Evolutionary conservation across 2,797 vertebrate species (phyloP), one percentile per base, ranked within the genome.

Genomic region (Peromyscus eremicus): DNA sequence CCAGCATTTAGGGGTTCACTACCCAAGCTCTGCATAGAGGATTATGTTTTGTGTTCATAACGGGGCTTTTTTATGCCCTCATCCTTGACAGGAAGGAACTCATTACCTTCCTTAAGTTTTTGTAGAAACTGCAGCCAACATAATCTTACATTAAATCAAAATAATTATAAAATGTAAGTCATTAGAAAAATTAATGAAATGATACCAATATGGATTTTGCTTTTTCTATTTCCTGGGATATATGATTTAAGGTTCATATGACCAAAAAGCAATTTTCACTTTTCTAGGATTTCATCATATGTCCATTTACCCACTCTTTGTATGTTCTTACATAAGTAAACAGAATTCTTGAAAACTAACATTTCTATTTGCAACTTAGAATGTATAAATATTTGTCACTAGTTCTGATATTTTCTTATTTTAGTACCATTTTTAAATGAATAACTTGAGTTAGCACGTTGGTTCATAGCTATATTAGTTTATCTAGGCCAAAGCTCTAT

Each of bases 221-320:
- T 90, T 88, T 1, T 37, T 80, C 7, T 79, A 46, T 83, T 1
- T 68, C 1, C 16, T 46, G 0, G 13, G 21, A 27, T 23, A 2
- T 68, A 32, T 64, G 17, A 29, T 32, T 73, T 84, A 68, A 90
- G 4, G 92, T 86, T 70, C n/a, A 1, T 66, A 49, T 73, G 34
- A 32, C 27, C 4, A 10, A 23, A 89, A 82, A 70, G 13, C 3
- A 88, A 5, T 29, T 73, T 4, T 2, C 4, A 0, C 2, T 0
- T 4, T 32, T 73, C 2, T 43, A 76, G 1, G 4, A 43, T 52
- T 80, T 77, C 8, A 32, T 49, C 4, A 5, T 8, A 34, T 5
- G 2, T 32, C 75, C 21, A 52, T 9, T 2, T 94, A 68, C 13
- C 66, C 2, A 34, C 0, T 93, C 55, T 25, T 29, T 68, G 8